These are phyloP conservation scores for Halichoeres trimaculatus DNA, from an alignment of 2,113 vertebrate species.

Conservation along the genomic window DNA sequence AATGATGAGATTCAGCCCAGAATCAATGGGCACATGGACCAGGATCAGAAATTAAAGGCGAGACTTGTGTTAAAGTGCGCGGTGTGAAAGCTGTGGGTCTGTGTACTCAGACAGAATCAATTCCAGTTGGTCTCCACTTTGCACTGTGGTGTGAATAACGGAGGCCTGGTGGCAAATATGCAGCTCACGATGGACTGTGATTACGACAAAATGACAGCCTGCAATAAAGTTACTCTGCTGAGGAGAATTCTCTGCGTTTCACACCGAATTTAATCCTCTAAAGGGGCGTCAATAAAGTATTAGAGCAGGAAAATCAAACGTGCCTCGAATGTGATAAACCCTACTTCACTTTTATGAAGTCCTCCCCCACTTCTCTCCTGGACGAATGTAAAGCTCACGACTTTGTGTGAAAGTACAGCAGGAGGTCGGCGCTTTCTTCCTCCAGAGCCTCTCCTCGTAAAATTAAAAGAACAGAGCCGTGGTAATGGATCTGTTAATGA, in stretches of 20 bases:
- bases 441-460: background rate
- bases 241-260: constrained; percentile 1
- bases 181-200: constrained; percentile 12
- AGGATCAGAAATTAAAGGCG: constrained; percentile 32
- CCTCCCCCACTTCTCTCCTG: background rate
- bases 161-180: constrained; percentile 63
- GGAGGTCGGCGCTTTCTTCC: constrained; percentile 7
- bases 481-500: constrained; percentile 40
- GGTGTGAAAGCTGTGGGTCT: constrained; percentile 58
- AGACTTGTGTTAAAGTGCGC: constrained; percentile 41
- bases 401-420: constrained; percentile 2
- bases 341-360: background rate
- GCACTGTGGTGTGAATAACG: constrained; percentile 58
- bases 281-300: background rate
- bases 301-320: background rate
- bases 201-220: constrained; percentile 27
- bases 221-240: constrained; percentile 10
- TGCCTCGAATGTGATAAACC: background rate
- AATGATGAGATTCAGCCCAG: constrained; percentile 44
- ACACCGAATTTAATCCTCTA: constrained; percentile 6
- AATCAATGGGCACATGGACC: constrained; percentile 43
- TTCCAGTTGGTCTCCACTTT: constrained; percentile 69
- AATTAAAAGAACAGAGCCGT: constrained; percentile 21
- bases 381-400: background rate
- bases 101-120: constrained; percentile 68